These are phyloP conservation scores for Myanophis thanlyinensis DNA, from an alignment of 2,113 vertebrate species.

Conservation along the genomic window DNA sequence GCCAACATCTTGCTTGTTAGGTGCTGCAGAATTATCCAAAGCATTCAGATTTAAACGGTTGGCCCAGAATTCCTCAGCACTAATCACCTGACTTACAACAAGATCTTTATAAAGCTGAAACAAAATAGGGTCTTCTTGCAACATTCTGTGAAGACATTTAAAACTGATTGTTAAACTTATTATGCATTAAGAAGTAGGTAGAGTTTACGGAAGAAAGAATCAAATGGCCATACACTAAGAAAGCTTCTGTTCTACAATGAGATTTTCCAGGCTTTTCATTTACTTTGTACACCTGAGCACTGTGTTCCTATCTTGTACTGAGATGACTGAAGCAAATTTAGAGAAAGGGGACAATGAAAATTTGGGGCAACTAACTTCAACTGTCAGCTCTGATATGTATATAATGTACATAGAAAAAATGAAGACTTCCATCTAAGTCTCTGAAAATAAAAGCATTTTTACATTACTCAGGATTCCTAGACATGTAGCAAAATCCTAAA, in stretches of 20 bases:
- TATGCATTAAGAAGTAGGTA: conserved; percentile 23
- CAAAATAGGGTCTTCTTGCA: conserved; percentile 97
- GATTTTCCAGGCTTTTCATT: not conserved
- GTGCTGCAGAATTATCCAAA: conserved; percentile 70
- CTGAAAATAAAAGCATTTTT: not conserved
- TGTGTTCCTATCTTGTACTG: not conserved
- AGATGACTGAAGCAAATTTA: not conserved
- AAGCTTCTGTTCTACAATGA: not conserved
- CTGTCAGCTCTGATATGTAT: not conserved
- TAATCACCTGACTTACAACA: conserved; percentile 98
- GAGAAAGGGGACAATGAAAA: not conserved
- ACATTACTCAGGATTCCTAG: not conserved
- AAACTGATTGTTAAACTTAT: conserved; percentile 56
- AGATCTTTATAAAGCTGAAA: conserved; percentile 99
- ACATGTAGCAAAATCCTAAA: not conserved
- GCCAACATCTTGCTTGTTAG: conserved; percentile 93
- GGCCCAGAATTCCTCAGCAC: conserved; percentile 98
- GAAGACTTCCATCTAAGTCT: not conserved
- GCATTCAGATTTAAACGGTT: conserved; percentile 87
- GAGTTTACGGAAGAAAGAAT: not conserved
- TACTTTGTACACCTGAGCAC: not conserved
- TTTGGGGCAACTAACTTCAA: not conserved
- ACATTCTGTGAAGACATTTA: conserved; percentile 84
- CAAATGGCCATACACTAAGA: not conserved
- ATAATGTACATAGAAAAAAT: not conserved